Base-by-base conservation (phyloP, 2,113 vertebrate species). In the Barnardius zonarius region DNA sequence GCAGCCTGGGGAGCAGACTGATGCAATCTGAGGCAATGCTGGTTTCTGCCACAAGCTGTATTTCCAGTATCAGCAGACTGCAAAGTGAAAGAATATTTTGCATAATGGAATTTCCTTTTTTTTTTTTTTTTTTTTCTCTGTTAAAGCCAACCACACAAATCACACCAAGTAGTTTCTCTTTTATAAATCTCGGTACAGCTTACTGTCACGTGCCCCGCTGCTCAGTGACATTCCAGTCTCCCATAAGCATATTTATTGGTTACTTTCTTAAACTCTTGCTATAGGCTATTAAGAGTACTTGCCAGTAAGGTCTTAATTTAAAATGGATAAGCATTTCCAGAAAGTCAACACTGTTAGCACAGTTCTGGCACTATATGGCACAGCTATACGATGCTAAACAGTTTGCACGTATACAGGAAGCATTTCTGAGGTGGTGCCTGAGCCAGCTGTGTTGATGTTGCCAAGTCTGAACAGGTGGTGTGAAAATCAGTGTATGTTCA, bases 41-140 rank as follows among this genome's bases (percentile, higher is more conserved):
- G 63, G 8, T 75, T 90, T 88, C 48, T 90, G n/a, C 75, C 68
- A 70, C 63, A 70, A 77, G 63, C 87, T 83, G 49, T 83, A 37
- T 67, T 94, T 93, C 68, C 80, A 94, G 43, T 79, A 57, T 57
- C 55, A 57, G 13, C 55, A n/a, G 12, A 85, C 52, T 75, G 51
- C 73, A 55, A 75, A 91, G 55, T 73, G 62, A 87, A 92, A 96
- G 77, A 68, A 24, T 51, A 78, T 86, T 91, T 90, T 92, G 87
- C 88, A 82, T 96, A 91, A 82, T 74, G 37, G 63, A 57, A 90
- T 92, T 49, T 0, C 23, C 15, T 3, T 78, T n/a, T 67, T 83
- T 66, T 74, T 39, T 54, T 54, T 61, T 51, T 54, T 61, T 51
- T 62, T 39, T 86, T 48, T 62, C 77, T 4, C 88, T 77, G 35